phyloP scores from a whole-genome alignment of 1,140 invertebrate genomes.

The Chionoecetes opilio region DNA sequence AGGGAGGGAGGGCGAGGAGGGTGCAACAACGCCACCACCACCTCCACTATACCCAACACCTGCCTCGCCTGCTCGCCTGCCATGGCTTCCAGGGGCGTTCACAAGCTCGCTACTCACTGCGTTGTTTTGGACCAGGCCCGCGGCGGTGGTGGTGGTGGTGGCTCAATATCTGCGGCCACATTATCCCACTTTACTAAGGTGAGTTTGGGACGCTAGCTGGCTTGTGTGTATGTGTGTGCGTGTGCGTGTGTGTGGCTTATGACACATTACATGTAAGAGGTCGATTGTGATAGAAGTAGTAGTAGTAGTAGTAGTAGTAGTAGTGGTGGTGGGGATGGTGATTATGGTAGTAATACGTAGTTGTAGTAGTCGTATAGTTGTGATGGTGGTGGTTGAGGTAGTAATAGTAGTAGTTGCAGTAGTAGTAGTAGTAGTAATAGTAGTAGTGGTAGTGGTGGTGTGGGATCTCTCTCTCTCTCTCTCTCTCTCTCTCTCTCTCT shows the following conservation, averaged over 20 bases:
- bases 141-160: slow-evolving; percentile 6
- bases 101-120: neutral
- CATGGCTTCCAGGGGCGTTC: neutral
- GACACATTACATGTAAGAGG: too few species aligned
- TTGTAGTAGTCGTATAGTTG: neutral
- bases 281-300: neutral
- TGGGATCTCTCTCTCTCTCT: too few species aligned
- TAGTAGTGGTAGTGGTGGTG: neutral
- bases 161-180: neutral
- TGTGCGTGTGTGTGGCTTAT: too few species aligned
- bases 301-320: neutral
- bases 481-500: too few species aligned
- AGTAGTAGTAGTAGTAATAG: neutral
- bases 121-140: slow-evolving; percentile 15
- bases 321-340: neutral
- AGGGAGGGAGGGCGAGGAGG: neutral
- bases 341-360: neutral
- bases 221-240: too few species aligned
- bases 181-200: too few species aligned
- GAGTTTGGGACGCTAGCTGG: too few species aligned
- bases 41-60: neutral
- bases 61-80: neutral
- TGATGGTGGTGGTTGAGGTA: neutral
- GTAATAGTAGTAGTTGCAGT: neutral
- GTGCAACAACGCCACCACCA: neutral